Percentiles rank a stretch among this genome's conserved stretches.
phyloP scores from a whole-genome alignment of 2,888 invertebrate genomes.

The Heliconius ismenius region DNA sequence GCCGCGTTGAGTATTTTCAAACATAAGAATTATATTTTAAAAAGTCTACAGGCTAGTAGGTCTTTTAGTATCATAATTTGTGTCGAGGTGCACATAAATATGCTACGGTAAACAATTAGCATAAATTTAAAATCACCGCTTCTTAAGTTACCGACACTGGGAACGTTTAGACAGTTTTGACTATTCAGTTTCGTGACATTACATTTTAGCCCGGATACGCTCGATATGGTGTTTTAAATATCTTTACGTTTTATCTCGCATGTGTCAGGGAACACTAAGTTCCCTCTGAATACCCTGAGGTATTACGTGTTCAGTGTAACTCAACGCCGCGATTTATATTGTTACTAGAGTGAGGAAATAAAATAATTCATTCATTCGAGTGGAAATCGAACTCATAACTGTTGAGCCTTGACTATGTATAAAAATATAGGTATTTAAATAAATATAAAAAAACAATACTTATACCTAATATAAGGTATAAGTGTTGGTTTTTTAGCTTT shows the following conservation, averaged over 20 bases:
- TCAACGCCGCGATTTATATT: background rate
- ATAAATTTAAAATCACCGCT: slow-evolving; percentile 61
- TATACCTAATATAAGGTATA: no score
- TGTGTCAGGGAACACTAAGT: background rate
- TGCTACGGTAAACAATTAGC: slow-evolving; percentile 78
- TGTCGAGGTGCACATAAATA: slow-evolving; percentile 74
- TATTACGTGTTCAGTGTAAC: no score
- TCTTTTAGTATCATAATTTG: slow-evolving; percentile 61
- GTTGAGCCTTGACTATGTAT: background rate
- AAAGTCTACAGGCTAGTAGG: slow-evolving; percentile 55
- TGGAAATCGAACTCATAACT: background rate
- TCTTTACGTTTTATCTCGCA: background rate
- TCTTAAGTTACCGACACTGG: slow-evolving; percentile 57
- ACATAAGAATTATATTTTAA: slow-evolving; percentile 17
- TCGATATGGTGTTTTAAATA: background rate
- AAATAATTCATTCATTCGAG: background rate
- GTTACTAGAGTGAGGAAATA: background rate
- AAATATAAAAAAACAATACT: no score
- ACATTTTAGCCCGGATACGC: background rate
- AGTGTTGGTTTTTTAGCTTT: no score
- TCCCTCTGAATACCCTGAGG: background rate
- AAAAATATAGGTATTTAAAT: no score
- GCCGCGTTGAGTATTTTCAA: background rate
- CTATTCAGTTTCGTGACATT: slow-evolving; percentile 8
- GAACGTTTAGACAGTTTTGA: slow-evolving; percentile 1